Evolutionary conservation across 2,797 vertebrate species (phyloP), one percentile per base, ranked within the genome.

Genomic region (Vespertilio murinus): DNA sequence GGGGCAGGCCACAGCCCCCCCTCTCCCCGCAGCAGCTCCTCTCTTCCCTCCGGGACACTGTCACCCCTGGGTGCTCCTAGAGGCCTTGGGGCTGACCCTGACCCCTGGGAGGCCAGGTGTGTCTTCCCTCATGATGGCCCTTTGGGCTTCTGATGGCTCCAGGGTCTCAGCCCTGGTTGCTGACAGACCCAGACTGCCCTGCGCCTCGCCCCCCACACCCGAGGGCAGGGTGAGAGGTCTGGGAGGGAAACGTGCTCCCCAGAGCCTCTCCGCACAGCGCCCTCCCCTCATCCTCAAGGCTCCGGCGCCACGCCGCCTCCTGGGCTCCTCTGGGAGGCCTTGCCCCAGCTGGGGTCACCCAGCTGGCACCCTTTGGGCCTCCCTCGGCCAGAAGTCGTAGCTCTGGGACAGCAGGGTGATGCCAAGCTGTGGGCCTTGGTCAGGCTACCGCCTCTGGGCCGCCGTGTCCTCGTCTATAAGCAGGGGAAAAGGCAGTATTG

Each of bases 161-260:
- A 4, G 38, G 11, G 14, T 23, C 61, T 74, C 52, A 79, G 88
- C 35, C 12, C 59, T 8, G 8, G n/a, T 11, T 11, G 22, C 47
- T 17, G 42, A 81, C 8, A 42, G 67, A 9, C 8, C 9, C 12
- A 2, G 38, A 65, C 47, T 54, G 0, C 42, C 61, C 65, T 47
- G 69, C 5, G 0, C 9, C 28, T 38, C 12, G 4, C 5, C 14
- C 14, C 16, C 11, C 17, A 2, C 0, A 2, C 18, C 42, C n/a
- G 74, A 45, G 22, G 52, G 30, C n/a, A 8, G 18, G 23, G 40
- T 7, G 40, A 45, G 74, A 12, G 4, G 33, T 52, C 14, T 0
- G 2, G 45, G 35, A 64, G 14, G n/a, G 69, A 49, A 40, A 25
- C 5, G 22, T 9, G 25, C 45, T 35, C 38, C 49, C 33, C 14